A percentile compares a stretch with the other conserved stretches of the same genome.
These are phyloP conservation scores for Sinocyclocheilus grahami DNA, from an alignment of 2,113 vertebrate genomes.

Conservation along the genomic window DNA sequence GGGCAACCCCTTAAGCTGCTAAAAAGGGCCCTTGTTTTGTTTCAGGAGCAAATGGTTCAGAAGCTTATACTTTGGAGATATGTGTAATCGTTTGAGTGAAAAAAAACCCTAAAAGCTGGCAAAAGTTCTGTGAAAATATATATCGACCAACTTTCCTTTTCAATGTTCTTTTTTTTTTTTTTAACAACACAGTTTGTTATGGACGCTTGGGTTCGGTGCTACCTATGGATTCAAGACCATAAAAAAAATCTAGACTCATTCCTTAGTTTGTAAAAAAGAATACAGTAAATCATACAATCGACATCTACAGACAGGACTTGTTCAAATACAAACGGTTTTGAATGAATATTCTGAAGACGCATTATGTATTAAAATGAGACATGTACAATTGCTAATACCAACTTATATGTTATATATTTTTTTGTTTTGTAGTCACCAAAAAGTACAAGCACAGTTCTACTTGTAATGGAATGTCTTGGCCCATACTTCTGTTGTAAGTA, in stretches of 20 bases:
- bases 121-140: constrained; percentile 19
- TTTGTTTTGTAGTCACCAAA: background rate
- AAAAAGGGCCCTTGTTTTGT: constrained; percentile 22
- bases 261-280: background rate
- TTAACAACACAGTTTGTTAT: background rate
- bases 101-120: background rate
- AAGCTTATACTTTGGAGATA: constrained; percentile 4
- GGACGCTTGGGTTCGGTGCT: background rate
- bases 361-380: background rate
- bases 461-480: no score
- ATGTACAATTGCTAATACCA: background rate
- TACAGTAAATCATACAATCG: background rate
- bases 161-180: background rate
- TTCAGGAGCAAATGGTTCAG: constrained; percentile 16
- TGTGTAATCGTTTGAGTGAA: background rate
- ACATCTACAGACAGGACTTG: no score
- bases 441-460: background rate
- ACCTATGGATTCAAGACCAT: background rate
- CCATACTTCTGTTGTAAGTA: no score
- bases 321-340: no score
- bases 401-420: background rate
- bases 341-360: no score
- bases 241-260: background rate
- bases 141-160: constrained; percentile 1
- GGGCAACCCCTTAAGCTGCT: background rate